phyloP scores from a whole-genome alignment of 2,888 invertebrate genomes.

The Nymphalis urticae region DNA sequence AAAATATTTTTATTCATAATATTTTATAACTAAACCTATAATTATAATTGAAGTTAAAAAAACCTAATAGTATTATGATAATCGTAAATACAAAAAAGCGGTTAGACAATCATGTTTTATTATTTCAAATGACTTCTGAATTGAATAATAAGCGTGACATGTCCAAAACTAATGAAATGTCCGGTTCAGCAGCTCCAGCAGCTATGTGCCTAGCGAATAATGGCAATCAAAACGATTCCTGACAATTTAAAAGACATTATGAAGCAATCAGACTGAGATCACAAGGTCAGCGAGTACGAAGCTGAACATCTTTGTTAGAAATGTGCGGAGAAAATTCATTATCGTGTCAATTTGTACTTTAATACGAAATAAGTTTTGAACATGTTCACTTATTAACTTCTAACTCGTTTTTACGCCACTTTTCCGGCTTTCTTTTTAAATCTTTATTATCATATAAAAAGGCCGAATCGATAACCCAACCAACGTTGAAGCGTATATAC shows the following conservation, averaged over 20 bases:
- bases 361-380: conserved; percentile 2
- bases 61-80: background rate
- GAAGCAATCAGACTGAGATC: conserved; percentile 54
- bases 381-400: background rate
- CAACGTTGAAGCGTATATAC: no score
- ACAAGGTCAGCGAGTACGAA: conserved; percentile 40
- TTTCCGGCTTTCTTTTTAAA: no score
- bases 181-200: conserved; percentile 43
- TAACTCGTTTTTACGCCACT: background rate
- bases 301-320: conserved; percentile 15
- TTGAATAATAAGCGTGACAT: conserved; percentile 43
- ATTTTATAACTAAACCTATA: no score
- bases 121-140: conserved; percentile 30
- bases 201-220: conserved; percentile 45
- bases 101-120: conserved; percentile 20
- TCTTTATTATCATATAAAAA: no score
- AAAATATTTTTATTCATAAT: no score
- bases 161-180: conserved; percentile 44
- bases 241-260: conserved; percentile 70
- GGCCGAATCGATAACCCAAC: no score
- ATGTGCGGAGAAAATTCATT: conserved; percentile 37
- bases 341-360: background rate
- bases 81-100: background rate
- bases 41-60: no score
- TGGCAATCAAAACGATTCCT: conserved; percentile 53